Evolutionary conservation across 2,888 invertebrate genomes (phyloP), one percentile per base, ranked within the genome.

Genomic region (Tenthredo mesomela): DNA sequence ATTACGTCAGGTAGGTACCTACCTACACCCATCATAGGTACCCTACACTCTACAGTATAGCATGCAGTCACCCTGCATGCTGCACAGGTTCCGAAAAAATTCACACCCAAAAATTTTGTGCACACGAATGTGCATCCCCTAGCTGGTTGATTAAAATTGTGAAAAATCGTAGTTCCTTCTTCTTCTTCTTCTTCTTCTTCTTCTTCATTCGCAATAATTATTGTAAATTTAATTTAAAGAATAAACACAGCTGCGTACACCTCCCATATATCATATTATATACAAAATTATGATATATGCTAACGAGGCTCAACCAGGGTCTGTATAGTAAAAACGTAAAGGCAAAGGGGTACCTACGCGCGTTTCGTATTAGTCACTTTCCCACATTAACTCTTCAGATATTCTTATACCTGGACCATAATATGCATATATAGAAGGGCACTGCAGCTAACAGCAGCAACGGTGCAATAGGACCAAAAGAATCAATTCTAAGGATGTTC

Each of bases 331-430:
- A 67, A 25, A 67, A 7, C 54, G 10, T 54, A n/a, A 54, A 54
- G 54, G n/a, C 54, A 71, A 43, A 71, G 37, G 71, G 71, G 43
- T 40, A 40, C n/a, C n/a, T n/a, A n/a, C n/a, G n/a, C n/a, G 18
- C 40, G 21, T n/a, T n/a, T 0, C n/a, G 54, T 10, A 40, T 21
- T 71, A 37, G 33, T 71, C 47, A 54, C n/a, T 33, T 82, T 82
- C 82, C 82, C 82, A 82, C 82, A 70, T 82, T 82, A 82, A 67
- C 67, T 82, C 43, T 67, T 18, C 29, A 40, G 33, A 82, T 82
- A 82, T 82, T 82, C 67, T 58, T 82, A 65, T 82, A 82, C 82
- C 82, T 82, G 82, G 77, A 77, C 61, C 61, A 54, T 54, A 25
- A 61, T 61, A 61, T 25, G 10, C 61, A 61, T 21, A 61, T 21